Evolutionary conservation across 2,888 invertebrate species (phyloP).

Genomic region (Drosophila histrio): DNA sequence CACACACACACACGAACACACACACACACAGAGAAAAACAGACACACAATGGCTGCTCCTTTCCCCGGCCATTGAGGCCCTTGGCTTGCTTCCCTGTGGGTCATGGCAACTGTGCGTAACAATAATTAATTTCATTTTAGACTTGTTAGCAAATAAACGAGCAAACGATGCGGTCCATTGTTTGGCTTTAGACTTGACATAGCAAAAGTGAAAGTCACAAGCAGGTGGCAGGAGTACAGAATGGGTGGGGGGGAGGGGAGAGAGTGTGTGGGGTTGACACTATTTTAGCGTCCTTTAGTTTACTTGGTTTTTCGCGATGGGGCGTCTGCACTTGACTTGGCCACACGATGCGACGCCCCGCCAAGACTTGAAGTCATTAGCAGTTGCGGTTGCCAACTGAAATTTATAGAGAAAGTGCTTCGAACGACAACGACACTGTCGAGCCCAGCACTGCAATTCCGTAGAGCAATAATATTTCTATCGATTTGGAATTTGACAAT

Average conservation of each 20-base stretch:
- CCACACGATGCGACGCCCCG: conserved; percentile 1
- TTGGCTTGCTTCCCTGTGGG: conserved; percentile 19
- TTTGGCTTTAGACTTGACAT: conserved; percentile 40
- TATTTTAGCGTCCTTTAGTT: conserved; percentile 34
- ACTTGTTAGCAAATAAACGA: conserved; percentile 77
- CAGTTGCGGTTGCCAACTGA: background rate
- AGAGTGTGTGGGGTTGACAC: background rate
- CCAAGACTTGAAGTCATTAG: conserved; percentile 8
- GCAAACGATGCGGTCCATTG: conserved; percentile 74
- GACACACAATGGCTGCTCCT: conserved; percentile 7
- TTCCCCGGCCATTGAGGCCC: background rate
- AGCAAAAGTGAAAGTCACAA: conserved; percentile 34
- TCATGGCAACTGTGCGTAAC: conserved; percentile 72
- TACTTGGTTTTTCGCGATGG: conserved; percentile 15
- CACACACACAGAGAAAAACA: background rate
- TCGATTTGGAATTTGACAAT: too few species aligned
- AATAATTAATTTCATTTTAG: conserved; percentile 78
- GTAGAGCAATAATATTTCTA: too few species aligned
- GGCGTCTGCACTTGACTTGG: conserved; percentile 42
- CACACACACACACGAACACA: background rate
- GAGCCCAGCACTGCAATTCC: too few species aligned
- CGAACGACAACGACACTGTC: too few species aligned
- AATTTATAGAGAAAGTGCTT: too few species aligned
- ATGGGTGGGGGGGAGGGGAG: too few species aligned
- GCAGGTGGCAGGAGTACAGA: background rate